These are phyloP conservation scores for Sinonovacula constricta DNA, from an alignment of 1,140 invertebrate genomes.

Conservation along the genomic window DNA sequence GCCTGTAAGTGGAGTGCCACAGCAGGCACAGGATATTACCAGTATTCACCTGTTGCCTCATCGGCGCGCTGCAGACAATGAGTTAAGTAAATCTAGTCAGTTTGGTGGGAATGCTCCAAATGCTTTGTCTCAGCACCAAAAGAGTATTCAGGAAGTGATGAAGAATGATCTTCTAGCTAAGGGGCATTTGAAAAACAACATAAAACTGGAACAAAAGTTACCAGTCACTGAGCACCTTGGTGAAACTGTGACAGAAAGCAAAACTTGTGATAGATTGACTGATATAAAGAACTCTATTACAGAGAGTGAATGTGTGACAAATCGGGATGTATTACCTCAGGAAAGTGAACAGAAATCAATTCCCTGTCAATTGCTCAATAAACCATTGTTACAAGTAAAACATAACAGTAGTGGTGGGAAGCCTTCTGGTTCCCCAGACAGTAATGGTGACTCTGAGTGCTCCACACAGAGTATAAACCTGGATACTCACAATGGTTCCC, in stretches of 20 bases:
- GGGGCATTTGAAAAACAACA: conserved; percentile 38
- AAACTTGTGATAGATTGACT: conserved; percentile 38
- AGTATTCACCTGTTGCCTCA: background rate
- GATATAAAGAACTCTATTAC: conserved; percentile 18
- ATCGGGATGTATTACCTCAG: conserved; percentile 39
- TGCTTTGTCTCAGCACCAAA: conserved; percentile 18
- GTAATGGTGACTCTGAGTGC: conserved; percentile 62
- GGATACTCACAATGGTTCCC: conserved; percentile 58
- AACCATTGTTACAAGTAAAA: conserved; percentile 53
- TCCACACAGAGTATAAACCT: conserved; percentile 68
- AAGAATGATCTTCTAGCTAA: conserved; percentile 33
- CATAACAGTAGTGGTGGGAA: conserved; percentile 33
- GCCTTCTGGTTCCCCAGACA: conserved; percentile 43
- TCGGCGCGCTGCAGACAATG: background rate
- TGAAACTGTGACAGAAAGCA: conserved; percentile 10
- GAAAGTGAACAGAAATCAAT: conserved; percentile 44
- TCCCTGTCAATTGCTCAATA: conserved; percentile 64
- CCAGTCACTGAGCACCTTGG: background rate
- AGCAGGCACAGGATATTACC: background rate
- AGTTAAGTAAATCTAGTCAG: too few species aligned
- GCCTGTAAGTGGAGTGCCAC: background rate
- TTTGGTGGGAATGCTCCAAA: conserved; percentile 21
- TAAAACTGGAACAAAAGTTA: conserved; percentile 28
- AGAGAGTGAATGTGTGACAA: background rate
- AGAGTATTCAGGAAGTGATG: background rate